Evolutionary conservation across 1,140 invertebrate genomes (phyloP).

Genomic region (Formica exsecta): DNA sequence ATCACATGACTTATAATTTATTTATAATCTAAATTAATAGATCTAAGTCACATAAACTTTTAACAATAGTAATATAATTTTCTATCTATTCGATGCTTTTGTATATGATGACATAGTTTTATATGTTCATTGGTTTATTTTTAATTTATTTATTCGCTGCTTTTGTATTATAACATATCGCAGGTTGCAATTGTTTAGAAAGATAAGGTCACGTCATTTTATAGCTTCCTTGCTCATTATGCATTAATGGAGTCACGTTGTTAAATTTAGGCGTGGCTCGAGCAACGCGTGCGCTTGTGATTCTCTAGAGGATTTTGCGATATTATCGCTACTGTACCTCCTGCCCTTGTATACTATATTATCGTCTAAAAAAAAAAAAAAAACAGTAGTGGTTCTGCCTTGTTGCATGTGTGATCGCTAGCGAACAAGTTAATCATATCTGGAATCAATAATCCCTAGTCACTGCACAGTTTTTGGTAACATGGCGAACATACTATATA

Average conservation of each 20-base stretch:
- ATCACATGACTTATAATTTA: neutral
- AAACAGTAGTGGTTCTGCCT: neutral
- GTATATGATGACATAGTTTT: too few species aligned
- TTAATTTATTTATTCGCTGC: neutral
- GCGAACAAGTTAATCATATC: conserved; percentile 2
- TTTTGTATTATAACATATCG: neutral
- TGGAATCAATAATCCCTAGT: neutral
- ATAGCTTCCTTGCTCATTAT: conserved; percentile 23
- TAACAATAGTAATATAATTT: neutral
- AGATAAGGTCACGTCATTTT: neutral
- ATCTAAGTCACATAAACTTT: neutral
- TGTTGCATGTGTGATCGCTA: neutral
- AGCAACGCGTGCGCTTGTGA: conserved; percentile 3
- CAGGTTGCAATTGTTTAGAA: neutral
- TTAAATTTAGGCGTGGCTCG: conserved; percentile 41
- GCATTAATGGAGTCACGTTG: conserved; percentile 20
- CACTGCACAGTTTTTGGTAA: neutral
- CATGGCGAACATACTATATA: neutral
- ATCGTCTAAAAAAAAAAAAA: conserved; percentile 16
- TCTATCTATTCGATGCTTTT: neutral
- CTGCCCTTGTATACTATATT: neutral
- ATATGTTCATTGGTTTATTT: neutral
- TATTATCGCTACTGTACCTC: neutral
- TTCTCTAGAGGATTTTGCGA: conserved; percentile 39
- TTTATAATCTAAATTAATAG: neutral